Percentiles rank a stretch among this genome's conserved stretches.
Evolutionary conservation across 2,113 vertebrate species (phyloP).

Genomic region (Ciconia boyciana): DNA sequence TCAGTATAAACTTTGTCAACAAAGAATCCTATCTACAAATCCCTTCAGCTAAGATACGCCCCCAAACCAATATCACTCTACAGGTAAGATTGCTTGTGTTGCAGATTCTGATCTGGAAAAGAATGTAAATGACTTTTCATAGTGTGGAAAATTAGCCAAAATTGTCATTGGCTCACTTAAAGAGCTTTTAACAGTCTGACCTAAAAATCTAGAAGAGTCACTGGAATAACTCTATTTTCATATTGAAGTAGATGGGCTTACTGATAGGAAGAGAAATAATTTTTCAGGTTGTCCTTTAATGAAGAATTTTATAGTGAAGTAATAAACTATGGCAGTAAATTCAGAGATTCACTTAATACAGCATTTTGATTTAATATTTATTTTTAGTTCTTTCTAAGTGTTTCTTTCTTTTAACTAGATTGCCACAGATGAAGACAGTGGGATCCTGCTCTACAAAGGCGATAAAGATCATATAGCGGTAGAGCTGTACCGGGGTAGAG

Average conservation of each 20-base stretch:
- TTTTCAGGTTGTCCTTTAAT: background rate
- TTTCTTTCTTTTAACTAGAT: constrained; percentile 77
- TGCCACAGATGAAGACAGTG: constrained; percentile 96
- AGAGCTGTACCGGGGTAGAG: constrained; percentile 92
- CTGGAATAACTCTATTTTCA: background rate
- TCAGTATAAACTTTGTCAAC: constrained; percentile 94
- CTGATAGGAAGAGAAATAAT: background rate
- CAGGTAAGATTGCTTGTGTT: constrained; percentile 78
- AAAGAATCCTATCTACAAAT: constrained; percentile 93
- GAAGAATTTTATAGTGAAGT: background rate
- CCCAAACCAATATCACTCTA: constrained; percentile 92
- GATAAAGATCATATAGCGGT: constrained; percentile 92
- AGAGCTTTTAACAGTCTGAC: background rate
- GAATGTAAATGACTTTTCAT: background rate
- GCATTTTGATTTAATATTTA: background rate
- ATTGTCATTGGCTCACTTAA: background rate
- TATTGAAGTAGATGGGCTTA: background rate
- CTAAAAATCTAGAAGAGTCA: background rate
- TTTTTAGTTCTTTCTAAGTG: background rate
- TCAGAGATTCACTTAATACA: background rate
- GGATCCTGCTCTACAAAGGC: constrained; percentile 93
- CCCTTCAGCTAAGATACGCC: constrained; percentile 82
- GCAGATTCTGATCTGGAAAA: background rate
- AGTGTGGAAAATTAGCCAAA: background rate
- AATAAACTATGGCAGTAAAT: background rate